Percentiles rank a stretch among this genome's conserved stretches.
phyloP scores from a whole-genome alignment of 2,113 vertebrate genomes.

The Corydoras sp. region DNA sequence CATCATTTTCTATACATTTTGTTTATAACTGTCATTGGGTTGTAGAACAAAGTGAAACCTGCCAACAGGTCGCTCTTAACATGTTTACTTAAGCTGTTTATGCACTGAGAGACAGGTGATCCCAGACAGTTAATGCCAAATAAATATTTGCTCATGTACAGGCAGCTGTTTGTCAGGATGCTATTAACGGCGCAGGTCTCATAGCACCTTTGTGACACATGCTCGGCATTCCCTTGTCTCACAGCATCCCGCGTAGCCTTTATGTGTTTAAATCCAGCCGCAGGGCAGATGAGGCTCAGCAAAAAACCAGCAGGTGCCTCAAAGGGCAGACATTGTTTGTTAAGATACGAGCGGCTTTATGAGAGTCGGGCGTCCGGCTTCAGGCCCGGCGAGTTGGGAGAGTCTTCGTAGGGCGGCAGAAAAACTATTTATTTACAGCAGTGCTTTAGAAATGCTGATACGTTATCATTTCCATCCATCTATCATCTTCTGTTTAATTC shows the following conservation, averaged over 20 bases:
- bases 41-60: conserved; percentile 50
- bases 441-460: no score
- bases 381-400: no score
- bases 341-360: no score
- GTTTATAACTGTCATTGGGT: no score
- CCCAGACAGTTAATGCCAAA: conserved; percentile 79
- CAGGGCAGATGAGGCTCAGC: not conserved
- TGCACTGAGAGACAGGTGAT: conserved; percentile 72
- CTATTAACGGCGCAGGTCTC: conserved; percentile 77
- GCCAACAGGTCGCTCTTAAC: conserved; percentile 57
- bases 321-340: conserved; percentile 8
- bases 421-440: no score
- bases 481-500: no score
- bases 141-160: conserved; percentile 85
- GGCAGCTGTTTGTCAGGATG: conserved; percentile 95
- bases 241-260: conserved; percentile 52
- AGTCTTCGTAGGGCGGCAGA: no score
- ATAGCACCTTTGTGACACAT: conserved; percentile 57
- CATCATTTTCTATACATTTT: no score
- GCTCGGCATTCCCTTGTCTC: conserved; percentile 68
- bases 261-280: conserved; percentile 33
- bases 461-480: no score
- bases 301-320: conserved; percentile 3
- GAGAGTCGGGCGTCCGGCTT: no score
- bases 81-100: conserved; percentile 90